Evolutionary conservation across 1,140 invertebrate species (phyloP), one percentile per base, ranked within the genome.

Genomic region (Dendroctonus valens): DNA sequence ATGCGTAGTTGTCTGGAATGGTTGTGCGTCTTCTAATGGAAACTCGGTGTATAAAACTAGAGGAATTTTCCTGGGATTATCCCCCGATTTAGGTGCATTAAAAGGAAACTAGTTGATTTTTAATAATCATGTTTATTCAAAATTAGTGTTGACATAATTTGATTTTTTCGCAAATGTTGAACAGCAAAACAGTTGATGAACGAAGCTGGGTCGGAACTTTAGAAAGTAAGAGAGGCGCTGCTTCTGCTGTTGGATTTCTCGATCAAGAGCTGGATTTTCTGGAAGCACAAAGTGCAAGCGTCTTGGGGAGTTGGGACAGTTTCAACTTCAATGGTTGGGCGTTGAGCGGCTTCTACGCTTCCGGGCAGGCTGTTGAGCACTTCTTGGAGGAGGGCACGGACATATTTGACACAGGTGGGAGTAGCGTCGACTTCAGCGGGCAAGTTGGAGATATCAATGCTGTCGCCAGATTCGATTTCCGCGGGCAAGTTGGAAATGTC

Each of bases 201-300:
- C 5, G 46, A 48, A 48, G 14, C 11, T n/a, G 46, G 14, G 46
- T 8, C 14, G 7, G n/a, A n/a, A 14, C 4, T 39, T 55, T 55
- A 55, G 40, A 55, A 55, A n/a, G 44, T 64, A 41, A 63, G 41
- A 37, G 37, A 15, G 38, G 46, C 9, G 38, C 39, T 52, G 48
- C 53, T 52, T 44, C 40, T 59, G 57, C 55, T 61, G 49, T 67
- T 67, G 38, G 65, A 49, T 37, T 44, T 60, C 41, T 67, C 65
- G 50, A 67, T 61, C 49, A 67, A 41, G 6, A 67, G 26, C 37
- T 61, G 57, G 14, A 67, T 12, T 40, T 61, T 60, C 41, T 60
- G 50, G 65, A 67, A 67, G 59, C 65, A 67, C 12, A 15, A 38
- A n/a, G 44, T 12, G 58, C 65, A 67, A n/a, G 65, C 58, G 37